phyloP scores from a whole-genome alignment of 2,888 invertebrate genomes.

The Julus scanicus region DNA sequence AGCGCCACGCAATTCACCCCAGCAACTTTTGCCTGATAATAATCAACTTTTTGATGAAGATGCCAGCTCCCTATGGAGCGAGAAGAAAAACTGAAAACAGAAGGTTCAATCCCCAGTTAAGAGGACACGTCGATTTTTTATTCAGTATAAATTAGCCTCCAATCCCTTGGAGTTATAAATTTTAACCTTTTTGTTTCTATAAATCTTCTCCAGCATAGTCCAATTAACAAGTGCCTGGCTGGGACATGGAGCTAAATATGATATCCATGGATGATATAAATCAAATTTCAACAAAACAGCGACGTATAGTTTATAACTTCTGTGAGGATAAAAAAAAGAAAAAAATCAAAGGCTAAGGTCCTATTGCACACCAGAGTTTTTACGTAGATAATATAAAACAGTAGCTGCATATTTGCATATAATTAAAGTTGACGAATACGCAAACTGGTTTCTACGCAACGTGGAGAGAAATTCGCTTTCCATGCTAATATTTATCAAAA shows the following conservation, averaged over 20 bases:
- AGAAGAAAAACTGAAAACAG: not conserved
- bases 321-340: not conserved
- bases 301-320: not conserved
- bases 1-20: conserved; percentile 17
- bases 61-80: conserved; percentile 19
- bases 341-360: not conserved
- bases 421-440: conserved; percentile 13
- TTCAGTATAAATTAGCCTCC: conserved; percentile 19
- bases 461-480: conserved; percentile 20
- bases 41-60: conserved; percentile 39
- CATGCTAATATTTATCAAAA: conserved; percentile 42
- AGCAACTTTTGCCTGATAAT: not conserved
- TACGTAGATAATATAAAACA: not conserved
- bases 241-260: conserved; percentile 12
- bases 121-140: conserved; percentile 35
- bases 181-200: conserved; percentile 22
- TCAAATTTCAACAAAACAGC: conserved; percentile 17
- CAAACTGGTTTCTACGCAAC: conserved; percentile 1
- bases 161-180: not conserved
- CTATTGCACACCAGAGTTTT: not conserved
- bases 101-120: conserved; percentile 7
- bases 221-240: conserved; percentile 28
- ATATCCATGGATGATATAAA: conserved; percentile 2
- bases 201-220: conserved; percentile 30
- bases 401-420: conserved; percentile 6